A percentile compares a stretch with the other conserved stretches of the same genome.
Conservation (phyloP, 1,140 invertebrate species). For the Lasaia peninsularis region DNA sequence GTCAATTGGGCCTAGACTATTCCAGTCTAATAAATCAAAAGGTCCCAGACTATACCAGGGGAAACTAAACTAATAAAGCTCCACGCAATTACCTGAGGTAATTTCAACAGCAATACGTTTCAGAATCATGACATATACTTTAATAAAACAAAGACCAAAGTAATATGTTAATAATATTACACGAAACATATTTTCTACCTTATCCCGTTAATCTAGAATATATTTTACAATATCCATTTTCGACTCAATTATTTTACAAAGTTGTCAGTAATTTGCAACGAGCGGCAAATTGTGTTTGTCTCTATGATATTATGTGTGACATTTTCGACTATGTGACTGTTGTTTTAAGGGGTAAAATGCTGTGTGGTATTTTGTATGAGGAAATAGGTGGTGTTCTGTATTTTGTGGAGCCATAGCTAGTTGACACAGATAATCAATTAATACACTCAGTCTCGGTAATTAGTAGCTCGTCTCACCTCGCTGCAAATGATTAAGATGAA, state of each 20-base stretch:
- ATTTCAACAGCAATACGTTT: background rate
- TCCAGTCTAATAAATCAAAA: too few species aligned
- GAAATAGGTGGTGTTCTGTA: background rate
- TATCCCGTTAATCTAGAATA: background rate
- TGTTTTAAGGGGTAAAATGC: background rate
- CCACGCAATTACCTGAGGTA: slow-evolving; percentile 4
- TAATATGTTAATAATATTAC: slow-evolving; percentile 6
- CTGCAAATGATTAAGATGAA: slow-evolving; percentile 53
- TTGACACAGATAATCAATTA: slow-evolving; percentile 60
- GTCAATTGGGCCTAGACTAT: too few species aligned
- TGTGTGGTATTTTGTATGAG: background rate
- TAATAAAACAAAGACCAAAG: slow-evolving; percentile 10
- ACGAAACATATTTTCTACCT: background rate
- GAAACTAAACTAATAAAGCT: background rate
- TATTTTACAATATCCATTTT: background rate
- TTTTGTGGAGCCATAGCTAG: slow-evolving; percentile 27
- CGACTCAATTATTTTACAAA: slow-evolving; percentile 22
- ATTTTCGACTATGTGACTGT: background rate
- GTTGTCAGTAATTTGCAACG: slow-evolving; percentile 19
- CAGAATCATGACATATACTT: slow-evolving; percentile 9
- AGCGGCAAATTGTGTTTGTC: slow-evolving; percentile 5
- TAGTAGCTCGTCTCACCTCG: slow-evolving; percentile 51
- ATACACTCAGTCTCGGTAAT: slow-evolving; percentile 49
- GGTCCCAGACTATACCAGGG: too few species aligned
- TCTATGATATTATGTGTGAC: slow-evolving; percentile 1